Evolutionary conservation across 2,113 vertebrate species (phyloP), one percentile per base, ranked within the genome.

Genomic region (Dermatemys mawii): DNA sequence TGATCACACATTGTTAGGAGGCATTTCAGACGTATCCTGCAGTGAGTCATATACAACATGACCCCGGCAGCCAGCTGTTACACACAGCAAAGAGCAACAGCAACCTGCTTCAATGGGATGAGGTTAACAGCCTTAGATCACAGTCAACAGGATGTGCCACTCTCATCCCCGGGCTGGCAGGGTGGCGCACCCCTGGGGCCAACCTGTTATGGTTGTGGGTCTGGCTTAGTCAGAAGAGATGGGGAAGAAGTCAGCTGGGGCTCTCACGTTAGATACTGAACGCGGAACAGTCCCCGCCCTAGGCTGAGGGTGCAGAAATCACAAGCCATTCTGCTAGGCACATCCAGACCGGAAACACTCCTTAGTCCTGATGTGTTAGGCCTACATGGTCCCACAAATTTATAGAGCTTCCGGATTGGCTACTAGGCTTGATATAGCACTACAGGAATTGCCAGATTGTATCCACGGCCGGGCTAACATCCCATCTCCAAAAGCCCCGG

Each of bases 1-100:
- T 88, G 5, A 16, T 32, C 7, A 17, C 35, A 35, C 7, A 84
- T 76, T 89, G 85, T 92, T 13, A 2, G 21, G 60, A 76, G 73
- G 53, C 0, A 21, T 83, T 86, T 22, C 83, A 86, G 92, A 55
- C 9, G 2, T 84, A 92, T 95, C 96, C 96, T 95, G 93, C 70
- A 22, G 22, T 27, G 41, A 0, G 82, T 0, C 0, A 70, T 75
- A 1, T 24, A 6, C 3, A 12, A 6, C 0, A 8, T 63, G 92
- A 81, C n/a, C 92, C 55, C 4, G 1, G 86, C 32, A 11, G 83
- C 81, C 3, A 44, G 48, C 8, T 67, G 75, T n/a, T 49, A 70
- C 54, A 12, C 16, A 4, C 8, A 44, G 44, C 38, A 87, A 84
- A 83, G 46, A 41, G 90, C 88, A 79, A 90, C 95, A 96, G 96